Conservation (phyloP, 2,113 vertebrate genomes). For the Hydrolagus affinis region DNA sequence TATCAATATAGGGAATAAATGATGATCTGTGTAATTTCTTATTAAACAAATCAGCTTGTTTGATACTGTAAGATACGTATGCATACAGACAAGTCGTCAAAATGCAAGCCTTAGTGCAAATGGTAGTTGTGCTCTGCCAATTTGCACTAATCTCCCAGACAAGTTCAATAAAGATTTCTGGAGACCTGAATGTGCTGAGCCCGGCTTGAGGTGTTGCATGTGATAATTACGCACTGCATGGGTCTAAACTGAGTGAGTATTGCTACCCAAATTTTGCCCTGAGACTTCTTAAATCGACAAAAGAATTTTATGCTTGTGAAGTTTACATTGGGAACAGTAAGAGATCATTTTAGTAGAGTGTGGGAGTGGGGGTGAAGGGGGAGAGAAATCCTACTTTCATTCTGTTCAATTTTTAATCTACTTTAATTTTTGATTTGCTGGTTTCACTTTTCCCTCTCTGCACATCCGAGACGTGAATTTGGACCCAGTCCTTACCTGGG, state of each 20-base stretch:
- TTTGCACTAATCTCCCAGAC: background rate
- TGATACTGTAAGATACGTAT: too few species aligned
- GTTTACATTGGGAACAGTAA: too few species aligned
- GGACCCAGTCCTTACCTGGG: too few species aligned
- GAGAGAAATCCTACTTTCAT: too few species aligned
- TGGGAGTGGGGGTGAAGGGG: too few species aligned
- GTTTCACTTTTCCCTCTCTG: too few species aligned
- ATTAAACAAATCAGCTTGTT: background rate
- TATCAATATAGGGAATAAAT: too few species aligned
- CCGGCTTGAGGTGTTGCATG: background rate
- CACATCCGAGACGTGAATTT: too few species aligned
- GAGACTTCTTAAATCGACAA: background rate
- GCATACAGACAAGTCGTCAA: background rate
- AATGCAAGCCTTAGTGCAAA: background rate
- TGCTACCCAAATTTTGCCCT: background rate
- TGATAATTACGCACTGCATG: background rate
- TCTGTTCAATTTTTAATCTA: too few species aligned
- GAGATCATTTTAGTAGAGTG: too few species aligned
- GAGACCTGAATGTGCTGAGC: background rate
- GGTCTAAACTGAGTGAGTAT: background rate
- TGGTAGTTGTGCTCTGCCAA: background rate
- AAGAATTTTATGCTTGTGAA: too few species aligned
- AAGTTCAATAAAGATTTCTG: background rate
- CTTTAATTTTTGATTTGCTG: too few species aligned
- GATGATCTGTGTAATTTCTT: background rate